Conservation (phyloP, 2,888 invertebrate species). For the Lasioglossum marginatum region DNA sequence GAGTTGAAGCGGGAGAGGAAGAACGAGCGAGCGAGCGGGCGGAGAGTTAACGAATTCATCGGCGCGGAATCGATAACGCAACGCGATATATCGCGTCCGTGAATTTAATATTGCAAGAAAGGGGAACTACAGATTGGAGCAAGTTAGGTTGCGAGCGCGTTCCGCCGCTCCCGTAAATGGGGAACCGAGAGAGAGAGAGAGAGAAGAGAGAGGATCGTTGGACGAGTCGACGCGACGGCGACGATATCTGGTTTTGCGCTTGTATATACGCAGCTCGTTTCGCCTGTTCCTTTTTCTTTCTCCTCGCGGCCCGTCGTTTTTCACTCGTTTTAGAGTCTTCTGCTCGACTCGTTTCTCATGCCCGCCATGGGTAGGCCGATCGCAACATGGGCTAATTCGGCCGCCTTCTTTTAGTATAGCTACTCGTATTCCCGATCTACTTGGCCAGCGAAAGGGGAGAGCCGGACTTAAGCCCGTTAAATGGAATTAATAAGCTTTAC, state of each 20-base stretch:
- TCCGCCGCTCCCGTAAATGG: constrained; percentile 66
- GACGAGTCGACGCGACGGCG: constrained; percentile 51
- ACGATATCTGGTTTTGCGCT: constrained; percentile 67
- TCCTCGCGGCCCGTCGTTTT: constrained; percentile 27
- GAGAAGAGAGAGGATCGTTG: constrained; percentile 13
- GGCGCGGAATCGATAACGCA: background rate
- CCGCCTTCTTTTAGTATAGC: constrained; percentile 66
- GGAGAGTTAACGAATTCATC: constrained; percentile 4
- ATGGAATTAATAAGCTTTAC: constrained; percentile 83
- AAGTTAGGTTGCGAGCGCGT: constrained; percentile 67
- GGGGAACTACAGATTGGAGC: constrained; percentile 66
- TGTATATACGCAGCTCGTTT: constrained; percentile 39
- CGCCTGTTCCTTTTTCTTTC: constrained; percentile 47
- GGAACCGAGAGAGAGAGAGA: constrained; percentile 16
- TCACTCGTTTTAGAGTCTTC: constrained; percentile 62
- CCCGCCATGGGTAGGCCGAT: constrained; percentile 70
- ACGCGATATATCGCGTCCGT: constrained; percentile 12
- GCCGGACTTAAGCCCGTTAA: constrained; percentile 80
- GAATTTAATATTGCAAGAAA: constrained; percentile 17
- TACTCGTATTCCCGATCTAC: constrained; percentile 78
- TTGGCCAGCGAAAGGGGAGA: constrained; percentile 67
- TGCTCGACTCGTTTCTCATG: constrained; percentile 76
- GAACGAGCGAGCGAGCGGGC: background rate
- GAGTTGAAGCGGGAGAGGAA: background rate
- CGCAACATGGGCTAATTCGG: constrained; percentile 72